Evolutionary conservation across 2,888 invertebrate genomes (phyloP).

Genomic region (Thumatha senex): DNA sequence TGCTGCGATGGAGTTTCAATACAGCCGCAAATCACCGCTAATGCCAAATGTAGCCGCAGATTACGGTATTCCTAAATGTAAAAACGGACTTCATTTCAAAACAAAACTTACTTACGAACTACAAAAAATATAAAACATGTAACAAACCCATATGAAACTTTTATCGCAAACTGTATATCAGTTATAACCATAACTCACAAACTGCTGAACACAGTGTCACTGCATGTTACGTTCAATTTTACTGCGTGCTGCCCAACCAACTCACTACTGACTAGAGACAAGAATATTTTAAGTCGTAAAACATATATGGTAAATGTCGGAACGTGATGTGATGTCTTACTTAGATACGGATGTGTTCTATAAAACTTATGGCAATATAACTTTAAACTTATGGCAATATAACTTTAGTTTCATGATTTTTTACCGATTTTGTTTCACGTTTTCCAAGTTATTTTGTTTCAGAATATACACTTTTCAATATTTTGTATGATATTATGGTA

Average conservation of each 20-base stretch:
- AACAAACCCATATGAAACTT: slow-evolving; percentile 9
- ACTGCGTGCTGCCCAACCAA: slow-evolving; percentile 12
- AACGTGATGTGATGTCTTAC: not conserved
- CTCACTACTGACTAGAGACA: slow-evolving; percentile 9
- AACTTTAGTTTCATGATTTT: no score
- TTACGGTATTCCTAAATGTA: no score
- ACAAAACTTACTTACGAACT: no score
- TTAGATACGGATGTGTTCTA: not conserved
- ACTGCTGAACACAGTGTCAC: slow-evolving; percentile 28
- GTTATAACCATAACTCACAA: slow-evolving; percentile 24
- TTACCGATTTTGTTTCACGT: no score
- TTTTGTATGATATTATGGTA: no score
- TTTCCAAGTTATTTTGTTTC: no score
- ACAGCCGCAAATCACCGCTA: no score
- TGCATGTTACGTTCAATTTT: slow-evolving; percentile 28
- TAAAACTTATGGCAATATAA: not conserved
- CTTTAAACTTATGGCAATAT: no score
- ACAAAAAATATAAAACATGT: not conserved
- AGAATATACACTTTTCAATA: no score
- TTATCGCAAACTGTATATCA: slow-evolving; percentile 5
- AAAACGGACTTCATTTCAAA: no score
- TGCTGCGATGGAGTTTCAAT: no score
- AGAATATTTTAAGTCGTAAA: slow-evolving; percentile 6
- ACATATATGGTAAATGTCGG: slow-evolving; percentile 4
- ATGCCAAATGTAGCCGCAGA: no score